A percentile compares a stretch with the other conserved stretches of the same genome.
phyloP scores from a whole-genome alignment of 1,140 invertebrate genomes.

The Batillaria attramentaria region DNA sequence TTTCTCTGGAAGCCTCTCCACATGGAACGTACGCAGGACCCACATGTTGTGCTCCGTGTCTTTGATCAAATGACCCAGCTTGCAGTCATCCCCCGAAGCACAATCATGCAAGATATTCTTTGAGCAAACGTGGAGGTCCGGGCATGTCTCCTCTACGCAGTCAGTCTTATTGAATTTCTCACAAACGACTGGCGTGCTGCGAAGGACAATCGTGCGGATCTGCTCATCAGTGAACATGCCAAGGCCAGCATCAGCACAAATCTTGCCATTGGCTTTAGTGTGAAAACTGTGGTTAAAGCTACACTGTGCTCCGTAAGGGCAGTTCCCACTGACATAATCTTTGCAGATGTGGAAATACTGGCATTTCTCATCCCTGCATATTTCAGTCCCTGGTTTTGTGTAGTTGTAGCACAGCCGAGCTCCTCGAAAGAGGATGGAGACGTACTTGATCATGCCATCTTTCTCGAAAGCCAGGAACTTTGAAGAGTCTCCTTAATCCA shows the following conservation, averaged over 20 bases:
- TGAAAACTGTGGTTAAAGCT: slow-evolving; percentile 17
- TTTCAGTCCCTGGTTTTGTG: slow-evolving; percentile 3
- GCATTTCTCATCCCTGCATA: neutral
- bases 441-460: slow-evolving; percentile 4
- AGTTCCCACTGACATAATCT: slow-evolving; percentile 6
- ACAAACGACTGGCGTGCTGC: slow-evolving; percentile 2
- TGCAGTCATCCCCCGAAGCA: slow-evolving; percentile 11
- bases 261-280: neutral
- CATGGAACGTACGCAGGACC: neutral
- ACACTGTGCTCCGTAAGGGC: neutral
- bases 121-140: slow-evolving; percentile 8
- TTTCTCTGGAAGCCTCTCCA: neutral
- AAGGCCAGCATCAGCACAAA: neutral
- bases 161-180: neutral
- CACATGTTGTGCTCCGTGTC: slow-evolving; percentile 5
- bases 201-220: neutral
- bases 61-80: neutral
- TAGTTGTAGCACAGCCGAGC: slow-evolving; percentile 1
- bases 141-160: neutral
- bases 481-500: slow-evolving; percentile 17
- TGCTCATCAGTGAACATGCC: slow-evolving; percentile 6
- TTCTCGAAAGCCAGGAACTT: slow-evolving; percentile 10
- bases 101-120: neutral
- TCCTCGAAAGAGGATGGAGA: neutral
- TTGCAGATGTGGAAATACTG: slow-evolving; percentile 12